Evolutionary conservation across 2,888 invertebrate genomes (phyloP), one percentile per base, ranked within the genome.

Genomic region (Crematogaster levior): DNA sequence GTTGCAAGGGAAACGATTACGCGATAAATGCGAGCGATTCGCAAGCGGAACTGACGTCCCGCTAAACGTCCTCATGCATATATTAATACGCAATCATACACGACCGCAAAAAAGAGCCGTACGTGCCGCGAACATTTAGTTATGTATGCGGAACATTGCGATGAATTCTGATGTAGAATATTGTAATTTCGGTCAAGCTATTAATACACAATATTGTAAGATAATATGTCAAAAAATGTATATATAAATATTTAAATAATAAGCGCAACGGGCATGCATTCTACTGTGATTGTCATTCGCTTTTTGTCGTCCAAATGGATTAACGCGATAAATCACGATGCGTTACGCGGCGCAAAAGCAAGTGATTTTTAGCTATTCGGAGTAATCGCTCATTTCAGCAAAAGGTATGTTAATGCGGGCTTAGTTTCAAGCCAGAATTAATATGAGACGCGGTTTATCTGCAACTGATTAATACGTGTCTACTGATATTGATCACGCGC

Each of bases 391-490:
- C 21, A 68, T 56, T 68, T 70, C 43, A 43, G 3, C 30, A 21
- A 43, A 43, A 56, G 4, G 18, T 34, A 30, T 7, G 15, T 63
- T 24, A 77, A 77, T 68, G 18, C 56, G 21, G 56, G 56, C 18
- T 70, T 70, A 43, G 56, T 68, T 77, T 56, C 56, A 68, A 43
- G 56, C 56, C 10, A 21, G 24, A 70, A 77, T 68, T 77, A 68
- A 56, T 68, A 70, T 7, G 30, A 43, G 9, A 56, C 27, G 4
- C 30, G 12, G 15, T 9, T 66, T 37, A 18, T 70, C 18, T 12
- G 30, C 18, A 30, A 24, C n/a, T 68, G 43, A 77, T 77, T 77
- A 77, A 77, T 77, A 56, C 34, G 63, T n/a, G 48, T 65, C 75
- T 37, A 34, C n/a, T 21, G 56, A 56, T 56, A 77, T 77, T 40